Evolutionary conservation across 1,140 invertebrate genomes (phyloP).

Genomic region (Lasioglossum albipes): DNA sequence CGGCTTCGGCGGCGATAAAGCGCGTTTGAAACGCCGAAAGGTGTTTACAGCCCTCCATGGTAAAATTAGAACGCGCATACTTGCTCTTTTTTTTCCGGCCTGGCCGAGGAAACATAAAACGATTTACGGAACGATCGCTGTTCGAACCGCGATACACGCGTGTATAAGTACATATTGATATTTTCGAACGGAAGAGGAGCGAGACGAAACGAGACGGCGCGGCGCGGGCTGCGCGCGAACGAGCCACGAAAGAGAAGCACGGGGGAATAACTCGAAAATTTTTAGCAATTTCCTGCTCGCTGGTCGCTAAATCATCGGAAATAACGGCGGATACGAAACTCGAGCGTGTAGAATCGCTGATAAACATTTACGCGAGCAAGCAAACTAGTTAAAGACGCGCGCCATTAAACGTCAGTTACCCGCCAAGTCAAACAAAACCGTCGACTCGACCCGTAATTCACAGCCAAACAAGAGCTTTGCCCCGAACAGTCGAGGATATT

Average conservation of each 20-base stretch:
- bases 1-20: neutral
- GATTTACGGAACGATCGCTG: neutral
- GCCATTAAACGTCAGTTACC: slow-evolving; percentile 32
- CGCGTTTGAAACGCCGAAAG: slow-evolving; percentile 12
- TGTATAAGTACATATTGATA: neutral
- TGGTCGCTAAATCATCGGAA: too few species aligned
- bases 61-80: slow-evolving; percentile 54
- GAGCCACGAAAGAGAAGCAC: too few species aligned
- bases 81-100: slow-evolving; percentile 29
- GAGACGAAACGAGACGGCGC: too few species aligned
- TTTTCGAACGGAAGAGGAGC: too few species aligned
- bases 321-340: neutral
- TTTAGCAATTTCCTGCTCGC: too few species aligned
- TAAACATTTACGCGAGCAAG: slow-evolving; percentile 32
- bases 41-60: slow-evolving; percentile 44
- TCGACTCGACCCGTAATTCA: neutral
- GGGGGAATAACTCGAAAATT: too few species aligned
- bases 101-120: slow-evolving; percentile 13
- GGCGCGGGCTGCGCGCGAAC: too few species aligned
- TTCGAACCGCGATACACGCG: neutral
- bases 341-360: slow-evolving; percentile 29
- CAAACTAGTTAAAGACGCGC: neutral
- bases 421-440: slow-evolving; percentile 44
- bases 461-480: neutral
- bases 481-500: neutral